These are phyloP conservation scores for Campylomormyrus tamandua DNA, from an alignment of 2,113 vertebrate species.

Conservation along the genomic window DNA sequence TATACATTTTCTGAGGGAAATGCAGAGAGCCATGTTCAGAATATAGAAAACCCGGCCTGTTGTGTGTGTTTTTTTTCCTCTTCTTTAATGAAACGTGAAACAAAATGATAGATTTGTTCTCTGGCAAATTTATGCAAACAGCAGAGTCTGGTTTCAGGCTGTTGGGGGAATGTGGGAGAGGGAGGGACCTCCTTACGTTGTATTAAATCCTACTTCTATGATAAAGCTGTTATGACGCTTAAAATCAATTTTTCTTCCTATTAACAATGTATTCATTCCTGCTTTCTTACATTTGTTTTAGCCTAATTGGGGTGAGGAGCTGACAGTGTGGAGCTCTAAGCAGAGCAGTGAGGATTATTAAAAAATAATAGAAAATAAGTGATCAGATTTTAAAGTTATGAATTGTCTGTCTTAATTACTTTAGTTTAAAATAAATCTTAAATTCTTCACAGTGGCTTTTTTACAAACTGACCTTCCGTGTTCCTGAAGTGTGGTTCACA, in stretches of 20 bases:
- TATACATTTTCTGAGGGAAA: neutral
- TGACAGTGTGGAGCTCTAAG: neutral
- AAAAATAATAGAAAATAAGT: neutral
- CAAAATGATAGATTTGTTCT: neutral
- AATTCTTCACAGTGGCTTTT: neutral
- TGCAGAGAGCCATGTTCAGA: neutral
- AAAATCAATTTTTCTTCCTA: constrained; percentile 14
- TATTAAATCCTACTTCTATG: neutral
- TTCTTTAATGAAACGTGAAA: neutral
- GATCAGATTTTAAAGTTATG: constrained; percentile 8
- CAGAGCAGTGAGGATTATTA: neutral
- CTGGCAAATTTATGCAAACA: neutral
- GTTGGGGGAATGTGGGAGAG: neutral
- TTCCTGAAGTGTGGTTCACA: neutral
- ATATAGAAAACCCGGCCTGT: neutral
- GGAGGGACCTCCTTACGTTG: neutral
- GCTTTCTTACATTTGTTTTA: constrained; percentile 2
- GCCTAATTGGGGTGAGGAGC: constrained; percentile 12
- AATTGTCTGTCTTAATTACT: constrained; percentile 1
- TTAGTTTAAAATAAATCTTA: constrained; percentile 7
- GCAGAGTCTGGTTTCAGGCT: neutral
- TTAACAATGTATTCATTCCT: neutral
- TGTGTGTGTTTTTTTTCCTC: neutral
- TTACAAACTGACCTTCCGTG: neutral
- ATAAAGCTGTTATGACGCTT: constrained; percentile 10